Evolutionary conservation across 2,888 invertebrate species (phyloP).

Genomic region (Drosophila neoperkinsi): DNA sequence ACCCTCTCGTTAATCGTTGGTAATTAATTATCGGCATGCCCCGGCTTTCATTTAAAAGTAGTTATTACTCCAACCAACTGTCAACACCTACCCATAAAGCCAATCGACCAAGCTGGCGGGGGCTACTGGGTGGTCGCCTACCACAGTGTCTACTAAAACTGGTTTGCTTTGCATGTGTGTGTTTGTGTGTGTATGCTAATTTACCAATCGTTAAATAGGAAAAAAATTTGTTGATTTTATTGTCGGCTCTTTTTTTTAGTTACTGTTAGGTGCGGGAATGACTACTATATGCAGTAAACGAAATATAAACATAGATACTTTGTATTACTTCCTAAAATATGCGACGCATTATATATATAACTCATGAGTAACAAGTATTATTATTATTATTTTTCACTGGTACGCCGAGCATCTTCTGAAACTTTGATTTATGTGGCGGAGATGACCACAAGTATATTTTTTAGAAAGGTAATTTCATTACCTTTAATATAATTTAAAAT

Average conservation of each 20-base stretch:
- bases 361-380: not conserved
- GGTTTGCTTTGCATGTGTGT: conserved; percentile 23
- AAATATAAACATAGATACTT: too few relatives aligned
- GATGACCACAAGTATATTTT: not conserved
- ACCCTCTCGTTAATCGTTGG: conserved; percentile 71
- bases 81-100: conserved; percentile 69
- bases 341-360: not conserved
- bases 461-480: not conserved
- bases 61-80: conserved; percentile 75
- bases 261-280: conserved; percentile 24
- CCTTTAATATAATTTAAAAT: not conserved
- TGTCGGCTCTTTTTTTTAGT: conserved; percentile 53
- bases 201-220: conserved; percentile 59
- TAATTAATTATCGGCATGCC: conserved; percentile 67
- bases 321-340: not conserved
- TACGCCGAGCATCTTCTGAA: not conserved
- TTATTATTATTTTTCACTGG: not conserved
- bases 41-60: conserved; percentile 61
- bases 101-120: conserved; percentile 16
- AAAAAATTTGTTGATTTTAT: conserved; percentile 67
- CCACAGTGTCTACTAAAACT: conserved; percentile 23
- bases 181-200: conserved; percentile 68
- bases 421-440: not conserved
- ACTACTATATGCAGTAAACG: not conserved
- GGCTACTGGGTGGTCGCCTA: conserved; percentile 52